Evolutionary conservation across 2,888 invertebrate species (phyloP), one percentile per base, ranked within the genome.

Genomic region (Lymantria monacha): DNA sequence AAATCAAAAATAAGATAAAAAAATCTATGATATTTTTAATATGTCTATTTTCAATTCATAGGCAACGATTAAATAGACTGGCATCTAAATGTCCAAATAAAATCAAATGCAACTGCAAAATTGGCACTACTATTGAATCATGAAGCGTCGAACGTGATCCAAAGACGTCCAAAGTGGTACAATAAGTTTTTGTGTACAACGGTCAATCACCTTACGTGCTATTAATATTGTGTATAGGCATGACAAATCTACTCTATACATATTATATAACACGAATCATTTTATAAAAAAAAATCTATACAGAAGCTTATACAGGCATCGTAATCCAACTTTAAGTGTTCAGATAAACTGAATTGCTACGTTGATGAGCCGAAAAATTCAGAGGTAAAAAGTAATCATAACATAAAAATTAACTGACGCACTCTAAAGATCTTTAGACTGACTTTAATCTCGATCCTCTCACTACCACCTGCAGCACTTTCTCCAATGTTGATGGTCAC

Each of bases 121-220:
- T 63, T 49, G 61, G 54, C 43, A 55, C 58, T 55, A 61, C 56
- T 60, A 58, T 51, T 55, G 51, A 46, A 54, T 38, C 55, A 46
- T 46, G 57, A 55, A 45, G 51, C 56, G 48, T 42, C 47, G 42
- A 44, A 64, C 57, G 55, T 55, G 56, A 38, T 49, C 49, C 48
- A 47, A n/a, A n/a, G n/a, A n/a, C n/a, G n/a, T n/a, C 22, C 22
- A 10, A 57, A 55, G 48, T 70, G 51, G 62, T 59, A 53, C 57
- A 61, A 61, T 62, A 61, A 65, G 63, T 70, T 66, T 76, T 73
- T 73, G 59, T 62, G 47, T 42, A 47, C 55, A 54, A 31, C 72
- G 75, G 76, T 70, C 75, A 66, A 44, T 75, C 61, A 76, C 74
- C 76, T 59, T 54, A 54, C 49, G 48, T 63, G 51, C 61, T 73